Conservation (phyloP, 2,888 invertebrate species). For the Isoperla grammatica region DNA sequence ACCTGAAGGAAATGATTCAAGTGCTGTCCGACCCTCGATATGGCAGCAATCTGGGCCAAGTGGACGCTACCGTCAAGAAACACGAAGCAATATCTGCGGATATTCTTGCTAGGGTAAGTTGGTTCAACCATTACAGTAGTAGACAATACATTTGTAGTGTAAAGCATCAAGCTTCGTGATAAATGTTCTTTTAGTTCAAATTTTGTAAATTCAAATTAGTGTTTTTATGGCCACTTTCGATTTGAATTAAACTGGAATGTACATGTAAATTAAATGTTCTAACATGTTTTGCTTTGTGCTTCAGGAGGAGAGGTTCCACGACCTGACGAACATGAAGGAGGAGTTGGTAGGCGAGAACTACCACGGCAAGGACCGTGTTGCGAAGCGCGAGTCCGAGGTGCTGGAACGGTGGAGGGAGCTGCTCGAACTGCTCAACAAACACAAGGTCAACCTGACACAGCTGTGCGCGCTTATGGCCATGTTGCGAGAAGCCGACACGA, state of each 20-base stretch:
- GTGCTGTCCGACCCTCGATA: slow-evolving; percentile 89
- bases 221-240: too few relatives aligned
- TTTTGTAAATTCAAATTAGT: too few relatives aligned
- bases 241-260: too few relatives aligned
- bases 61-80: slow-evolving; percentile 96
- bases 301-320: slow-evolving; percentile 86
- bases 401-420: slow-evolving; percentile 82
- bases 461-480: slow-evolving; percentile 83
- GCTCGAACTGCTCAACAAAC: slow-evolving; percentile 76
- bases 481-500: slow-evolving; percentile 86
- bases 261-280: too few relatives aligned
- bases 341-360: slow-evolving; percentile 89
- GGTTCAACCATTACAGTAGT: too few relatives aligned
- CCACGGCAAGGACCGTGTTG: slow-evolving; percentile 79
- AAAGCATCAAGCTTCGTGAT: too few relatives aligned
- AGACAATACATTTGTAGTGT: too few relatives aligned
- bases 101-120: slow-evolving; percentile 72
- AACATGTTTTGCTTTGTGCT: slow-evolving; percentile 22
- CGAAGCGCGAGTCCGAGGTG: slow-evolving; percentile 65
- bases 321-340: slow-evolving; percentile 87
- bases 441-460: slow-evolving; percentile 66
- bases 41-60: slow-evolving; percentile 83
- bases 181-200: too few relatives aligned
- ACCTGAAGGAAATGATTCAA: slow-evolving; percentile 95
- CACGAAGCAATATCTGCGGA: slow-evolving; percentile 98